These are phyloP conservation scores for Spilogale gracilis DNA, from an alignment of 2,113 vertebrate genomes.

Conservation along the genomic window DNA sequence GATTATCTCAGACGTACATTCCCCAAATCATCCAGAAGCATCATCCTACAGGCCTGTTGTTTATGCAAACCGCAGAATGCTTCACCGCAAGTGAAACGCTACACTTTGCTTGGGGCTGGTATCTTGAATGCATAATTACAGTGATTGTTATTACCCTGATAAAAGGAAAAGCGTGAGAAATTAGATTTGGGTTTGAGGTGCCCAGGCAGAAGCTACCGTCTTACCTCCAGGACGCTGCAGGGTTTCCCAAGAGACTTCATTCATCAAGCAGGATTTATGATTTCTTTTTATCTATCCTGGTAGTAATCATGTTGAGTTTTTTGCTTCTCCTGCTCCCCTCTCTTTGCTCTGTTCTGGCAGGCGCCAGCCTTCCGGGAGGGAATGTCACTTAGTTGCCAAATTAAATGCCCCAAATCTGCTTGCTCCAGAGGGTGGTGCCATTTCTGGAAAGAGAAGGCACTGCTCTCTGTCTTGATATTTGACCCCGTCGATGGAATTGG, in stretches of 20 bases:
- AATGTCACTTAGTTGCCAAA: slow-evolving; percentile 27
- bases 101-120: neutral
- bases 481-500: slow-evolving; percentile 64
- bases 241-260: neutral
- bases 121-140: neutral
- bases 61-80: neutral
- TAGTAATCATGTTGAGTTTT: neutral
- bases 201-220: neutral
- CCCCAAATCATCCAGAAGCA: neutral
- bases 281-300: neutral
- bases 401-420: slow-evolving; percentile 60
- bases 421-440: neutral
- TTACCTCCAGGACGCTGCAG: neutral
- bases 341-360: neutral
- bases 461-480: slow-evolving; percentile 14
- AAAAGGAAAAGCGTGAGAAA: neutral
- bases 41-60: neutral
- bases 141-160: neutral
- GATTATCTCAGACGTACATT: neutral
- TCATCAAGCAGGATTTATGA: neutral
- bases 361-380: slow-evolving; percentile 66
- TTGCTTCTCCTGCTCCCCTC: neutral
- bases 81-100: neutral
- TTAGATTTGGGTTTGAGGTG: neutral
- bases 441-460: neutral